Percentiles rank a stretch among this genome's conserved stretches.
Evolutionary conservation across 2,888 invertebrate genomes (phyloP).

Genomic region (Oscheius myriophilus): DNA sequence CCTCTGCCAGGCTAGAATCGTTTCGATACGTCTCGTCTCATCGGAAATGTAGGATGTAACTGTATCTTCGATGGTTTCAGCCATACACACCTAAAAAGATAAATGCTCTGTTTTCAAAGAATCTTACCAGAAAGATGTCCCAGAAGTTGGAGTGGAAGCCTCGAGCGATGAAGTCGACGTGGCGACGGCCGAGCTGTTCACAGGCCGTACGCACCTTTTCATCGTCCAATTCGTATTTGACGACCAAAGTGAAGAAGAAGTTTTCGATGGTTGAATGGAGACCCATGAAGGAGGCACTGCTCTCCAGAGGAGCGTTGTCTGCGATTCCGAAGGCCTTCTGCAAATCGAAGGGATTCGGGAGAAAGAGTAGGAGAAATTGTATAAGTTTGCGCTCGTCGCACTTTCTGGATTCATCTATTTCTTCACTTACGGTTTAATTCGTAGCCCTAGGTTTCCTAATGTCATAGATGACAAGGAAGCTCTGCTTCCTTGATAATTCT

Average conservation of each 20-base stretch:
- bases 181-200: conserved; percentile 50
- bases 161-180: conserved; percentile 57
- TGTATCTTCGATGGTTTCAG: conserved; percentile 51
- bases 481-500: no score
- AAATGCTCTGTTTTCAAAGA: not conserved
- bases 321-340: conserved; percentile 53
- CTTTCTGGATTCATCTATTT: no score
- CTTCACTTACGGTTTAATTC: no score
- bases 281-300: conserved; percentile 49
- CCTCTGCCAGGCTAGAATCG: conserved; percentile 55
- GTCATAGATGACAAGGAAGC: no score
- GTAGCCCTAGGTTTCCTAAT: no score
- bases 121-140: conserved; percentile 44
- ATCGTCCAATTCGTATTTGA: conserved; percentile 48
- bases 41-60: conserved; percentile 42
- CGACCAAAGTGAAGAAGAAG: conserved; percentile 54
- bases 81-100: conserved; percentile 44
- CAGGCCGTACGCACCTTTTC: conserved; percentile 46
- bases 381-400: no score
- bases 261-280: conserved; percentile 52
- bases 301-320: conserved; percentile 48
- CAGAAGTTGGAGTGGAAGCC: conserved; percentile 57
- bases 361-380: not conserved
- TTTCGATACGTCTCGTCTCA: conserved; percentile 47
- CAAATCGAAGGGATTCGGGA: conserved; percentile 1